Percentiles rank a stretch among this genome's conserved stretches.
phyloP scores from a whole-genome alignment of 2,888 invertebrate species.

The Brenthis daphne region DNA sequence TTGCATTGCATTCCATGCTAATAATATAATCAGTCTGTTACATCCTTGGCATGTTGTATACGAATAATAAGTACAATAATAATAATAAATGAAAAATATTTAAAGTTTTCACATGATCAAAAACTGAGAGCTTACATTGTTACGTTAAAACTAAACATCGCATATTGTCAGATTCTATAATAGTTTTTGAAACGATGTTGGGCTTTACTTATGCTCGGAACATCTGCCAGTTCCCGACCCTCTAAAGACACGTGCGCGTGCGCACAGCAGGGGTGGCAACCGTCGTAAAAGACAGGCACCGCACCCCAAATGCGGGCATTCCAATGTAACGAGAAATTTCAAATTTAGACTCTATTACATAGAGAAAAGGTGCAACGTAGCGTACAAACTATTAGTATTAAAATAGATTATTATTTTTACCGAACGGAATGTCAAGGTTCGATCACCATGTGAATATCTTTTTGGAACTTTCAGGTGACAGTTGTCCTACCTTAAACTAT shows the following conservation, averaged over 20 bases:
- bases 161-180: background rate
- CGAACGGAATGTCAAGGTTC: slow-evolving; percentile 79
- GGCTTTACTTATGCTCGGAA: slow-evolving; percentile 54
- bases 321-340: slow-evolving; percentile 40
- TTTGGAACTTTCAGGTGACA: slow-evolving; percentile 65
- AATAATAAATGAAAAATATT: slow-evolving; percentile 1
- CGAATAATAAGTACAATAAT: too few relatives aligned
- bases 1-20: slow-evolving; percentile 26
- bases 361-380: slow-evolving; percentile 52
- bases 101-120: too few relatives aligned
- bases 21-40: slow-evolving; percentile 19
- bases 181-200: slow-evolving; percentile 32
- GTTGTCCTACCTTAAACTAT: slow-evolving; percentile 7
- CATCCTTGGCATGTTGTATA: slow-evolving; percentile 1
- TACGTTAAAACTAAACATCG: background rate
- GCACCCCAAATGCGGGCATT: slow-evolving; percentile 72
- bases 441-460: slow-evolving; percentile 72
- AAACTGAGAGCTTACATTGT: too few relatives aligned
- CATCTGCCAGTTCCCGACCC: slow-evolving; percentile 70
- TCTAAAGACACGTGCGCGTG: slow-evolving; percentile 69
- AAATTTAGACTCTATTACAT: slow-evolving; percentile 52
- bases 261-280: slow-evolving; percentile 72
- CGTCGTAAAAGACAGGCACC: slow-evolving; percentile 67
- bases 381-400: slow-evolving; percentile 42
- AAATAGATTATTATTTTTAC: slow-evolving; percentile 80